Conservation (phyloP, 1,140 invertebrate species). For the Cyclargus thomasi region DNA sequence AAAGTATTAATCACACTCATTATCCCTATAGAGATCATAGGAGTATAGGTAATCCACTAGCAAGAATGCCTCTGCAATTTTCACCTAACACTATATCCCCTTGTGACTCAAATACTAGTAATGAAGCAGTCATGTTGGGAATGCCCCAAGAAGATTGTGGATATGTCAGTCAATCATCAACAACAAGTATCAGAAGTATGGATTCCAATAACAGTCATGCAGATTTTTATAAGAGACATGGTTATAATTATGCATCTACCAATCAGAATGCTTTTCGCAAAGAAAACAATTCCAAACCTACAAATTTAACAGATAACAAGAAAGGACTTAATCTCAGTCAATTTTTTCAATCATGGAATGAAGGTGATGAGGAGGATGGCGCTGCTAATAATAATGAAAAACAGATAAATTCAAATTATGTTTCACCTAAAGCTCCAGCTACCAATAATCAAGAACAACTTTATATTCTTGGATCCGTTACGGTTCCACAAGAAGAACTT, state of each 20-base stretch:
- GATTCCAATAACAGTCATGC: constrained; percentile 48
- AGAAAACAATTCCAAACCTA: constrained; percentile 21
- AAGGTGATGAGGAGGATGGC: constrained; percentile 64
- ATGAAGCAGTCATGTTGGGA: constrained; percentile 54
- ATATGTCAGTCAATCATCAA: constrained; percentile 70
- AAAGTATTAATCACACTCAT: constrained; percentile 54
- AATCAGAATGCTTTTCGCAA: constrained; percentile 31
- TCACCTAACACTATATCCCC: constrained; percentile 67
- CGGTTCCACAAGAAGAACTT: constrained; percentile 66
- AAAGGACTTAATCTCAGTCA: constrained; percentile 65
- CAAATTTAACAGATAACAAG: constrained; percentile 42
- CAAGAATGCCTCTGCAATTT: constrained; percentile 56
- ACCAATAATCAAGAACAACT: constrained; percentile 60
- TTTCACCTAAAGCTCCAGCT: constrained; percentile 32
- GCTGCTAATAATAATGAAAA: constrained; percentile 42
- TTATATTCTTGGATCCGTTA: constrained; percentile 67
- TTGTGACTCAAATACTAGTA: constrained; percentile 62
- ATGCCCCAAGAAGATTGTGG: constrained; percentile 66
- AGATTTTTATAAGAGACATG: constrained; percentile 49
- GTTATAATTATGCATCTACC: constrained; percentile 37
- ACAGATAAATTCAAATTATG: constrained; percentile 37
- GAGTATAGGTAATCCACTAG: constrained; percentile 46
- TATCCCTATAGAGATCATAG: constrained; percentile 45
- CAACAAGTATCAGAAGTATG: constrained; percentile 61
- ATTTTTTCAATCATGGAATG: constrained; percentile 74